Base-by-base conservation (phyloP, 2,113 vertebrate genomes). In the Mustelus asterias region DNA sequence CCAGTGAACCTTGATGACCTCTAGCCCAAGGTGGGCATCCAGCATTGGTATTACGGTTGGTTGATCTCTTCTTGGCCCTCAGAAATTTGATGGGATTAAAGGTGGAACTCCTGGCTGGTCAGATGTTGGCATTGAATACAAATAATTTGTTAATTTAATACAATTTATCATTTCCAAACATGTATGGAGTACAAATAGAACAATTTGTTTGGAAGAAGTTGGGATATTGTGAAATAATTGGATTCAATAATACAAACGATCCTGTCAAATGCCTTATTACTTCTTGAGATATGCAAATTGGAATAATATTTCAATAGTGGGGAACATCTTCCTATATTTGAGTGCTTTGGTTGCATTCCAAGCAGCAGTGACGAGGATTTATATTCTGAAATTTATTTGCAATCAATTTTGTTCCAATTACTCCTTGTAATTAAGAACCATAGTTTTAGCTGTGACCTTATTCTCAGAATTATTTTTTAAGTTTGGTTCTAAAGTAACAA, bases 341-440 rank as follows among this genome's bases (percentile, higher is more conserved):
- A 67, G 5, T n/a, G 37, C 29, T 3, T 11, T 41, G 90, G 90
- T 37, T 65, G 63, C n/a, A 94, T 65, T 94, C 60, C 63, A 67
- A 65, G n/a, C 60, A 90, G 88, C 37, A 60, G 58, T 90, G 26
- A 60, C 24, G 29, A 93, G 90, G 33, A 37, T 16, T 67, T 65
- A 41, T 63, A 94, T 65, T 65, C 60, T 94, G 60, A 67, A 24
- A 41, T 67, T 14, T n/a, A 37, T 94, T 67, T 94, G 90, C 63
- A 67, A 94, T 67, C 0, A 94, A 67, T 37, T 90, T 94, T 94
- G 33, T n/a, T 94, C 33, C 20, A 94, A 94, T 94, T 67, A 94
- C n/a, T 67, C 9, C 20, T 13, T 20, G 89, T 37, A n/a, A 37
- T 60, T 44, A 93, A 65, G 33, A 67, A 63, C n/a, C 90, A 20